Conservation (phyloP, 2,888 invertebrate species). For the Eledone cirrhosa region DNA sequence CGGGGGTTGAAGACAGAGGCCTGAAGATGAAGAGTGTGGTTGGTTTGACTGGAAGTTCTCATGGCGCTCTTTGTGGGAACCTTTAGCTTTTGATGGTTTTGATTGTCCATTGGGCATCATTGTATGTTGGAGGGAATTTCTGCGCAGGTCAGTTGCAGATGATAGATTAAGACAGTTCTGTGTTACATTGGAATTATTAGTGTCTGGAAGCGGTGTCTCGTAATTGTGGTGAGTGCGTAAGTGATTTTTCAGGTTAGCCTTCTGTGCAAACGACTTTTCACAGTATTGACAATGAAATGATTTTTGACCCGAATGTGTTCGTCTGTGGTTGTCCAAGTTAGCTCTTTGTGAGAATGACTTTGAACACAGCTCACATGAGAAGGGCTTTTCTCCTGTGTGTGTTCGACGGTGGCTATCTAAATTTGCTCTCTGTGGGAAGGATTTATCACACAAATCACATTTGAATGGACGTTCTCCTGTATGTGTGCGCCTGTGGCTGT, state of each 20-base stretch:
- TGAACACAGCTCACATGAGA: conserved; percentile 97
- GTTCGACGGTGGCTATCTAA: conserved; percentile 95
- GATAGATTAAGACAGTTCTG: not conserved
- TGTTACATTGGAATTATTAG: not conserved
- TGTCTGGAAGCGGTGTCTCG: not conserved
- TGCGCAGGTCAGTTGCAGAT: too few relatives aligned
- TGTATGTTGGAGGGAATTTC: too few relatives aligned
- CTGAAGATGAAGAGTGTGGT: not conserved
- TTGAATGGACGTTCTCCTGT: conserved; percentile 98
- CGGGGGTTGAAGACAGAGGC: not conserved
- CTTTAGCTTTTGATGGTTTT: not conserved
- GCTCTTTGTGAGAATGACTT: conserved; percentile 19
- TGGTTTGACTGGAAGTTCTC: not conserved
- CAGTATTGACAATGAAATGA: conserved; percentile 5
- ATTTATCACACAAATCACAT: conserved; percentile 97
- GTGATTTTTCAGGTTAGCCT: conserved; percentile 11
- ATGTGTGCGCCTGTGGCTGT: conserved; percentile 97
- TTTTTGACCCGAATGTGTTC: conserved; percentile 3
- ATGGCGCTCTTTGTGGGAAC: not conserved
- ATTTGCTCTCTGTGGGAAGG: conserved; percentile 97
- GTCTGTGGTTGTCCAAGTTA: conserved; percentile 12
- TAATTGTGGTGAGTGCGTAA: conserved; percentile 10
- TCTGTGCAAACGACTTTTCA: not conserved
- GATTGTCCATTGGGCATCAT: not conserved
- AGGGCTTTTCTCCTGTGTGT: conserved; percentile 97